Conservation (phyloP, 2,797 vertebrate species). For the Sandelia bainsii region DNA sequence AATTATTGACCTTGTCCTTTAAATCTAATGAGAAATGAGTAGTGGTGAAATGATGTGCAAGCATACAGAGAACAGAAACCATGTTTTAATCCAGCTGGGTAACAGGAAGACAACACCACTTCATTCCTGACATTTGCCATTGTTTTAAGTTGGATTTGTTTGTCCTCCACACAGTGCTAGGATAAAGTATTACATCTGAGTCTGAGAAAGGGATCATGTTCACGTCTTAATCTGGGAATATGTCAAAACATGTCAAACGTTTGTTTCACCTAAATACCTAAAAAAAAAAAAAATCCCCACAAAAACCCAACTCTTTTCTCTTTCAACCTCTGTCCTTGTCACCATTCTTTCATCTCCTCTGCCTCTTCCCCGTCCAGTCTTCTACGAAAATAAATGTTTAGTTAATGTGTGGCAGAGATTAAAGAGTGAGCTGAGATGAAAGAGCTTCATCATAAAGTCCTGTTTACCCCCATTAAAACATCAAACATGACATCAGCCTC, state of each 20-base stretch:
- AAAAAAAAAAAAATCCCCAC: neutral
- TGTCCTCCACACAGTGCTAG: neutral
- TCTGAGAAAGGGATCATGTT: neutral
- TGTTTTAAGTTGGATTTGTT: neutral
- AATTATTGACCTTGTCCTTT: no score
- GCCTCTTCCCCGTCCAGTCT: constrained; percentile 4
- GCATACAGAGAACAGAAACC: neutral
- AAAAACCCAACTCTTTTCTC: constrained; percentile 9
- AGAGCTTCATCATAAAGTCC: constrained; percentile 45
- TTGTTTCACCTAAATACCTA: constrained; percentile 20
- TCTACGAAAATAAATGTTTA: constrained; percentile 53
- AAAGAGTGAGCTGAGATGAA: constrained; percentile 48
- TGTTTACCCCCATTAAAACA: constrained; percentile 52
- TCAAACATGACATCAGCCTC: constrained; percentile 25
- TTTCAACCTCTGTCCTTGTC: constrained; percentile 34
- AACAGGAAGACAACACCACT: neutral
- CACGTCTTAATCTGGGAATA: neutral
- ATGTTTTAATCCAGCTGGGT: neutral
- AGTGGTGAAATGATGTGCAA: neutral
- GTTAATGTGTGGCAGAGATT: constrained; percentile 43
- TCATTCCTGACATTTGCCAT: neutral
- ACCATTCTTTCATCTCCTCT: constrained; percentile 43
- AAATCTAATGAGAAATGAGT: neutral
- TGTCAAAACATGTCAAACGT: constrained; percentile 12
- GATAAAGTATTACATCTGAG: neutral